A percentile compares a stretch with the other conserved stretches of the same genome.
phyloP scores from a whole-genome alignment of 2,113 vertebrate genomes.

The Orcinus orca region DNA sequence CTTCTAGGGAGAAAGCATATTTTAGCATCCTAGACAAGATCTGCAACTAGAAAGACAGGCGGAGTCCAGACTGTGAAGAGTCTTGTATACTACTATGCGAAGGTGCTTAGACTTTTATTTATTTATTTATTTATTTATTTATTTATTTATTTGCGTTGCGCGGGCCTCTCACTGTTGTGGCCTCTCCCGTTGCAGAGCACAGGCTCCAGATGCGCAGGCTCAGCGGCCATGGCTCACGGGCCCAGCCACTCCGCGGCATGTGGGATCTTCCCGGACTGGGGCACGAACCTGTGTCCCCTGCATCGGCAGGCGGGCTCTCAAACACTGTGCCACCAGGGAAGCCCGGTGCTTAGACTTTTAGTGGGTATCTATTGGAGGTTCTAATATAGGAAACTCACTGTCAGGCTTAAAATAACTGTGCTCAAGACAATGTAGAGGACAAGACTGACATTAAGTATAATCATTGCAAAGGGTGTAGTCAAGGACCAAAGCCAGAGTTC shows the following conservation, averaged over 20 bases:
- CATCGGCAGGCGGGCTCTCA: too few relatives aligned
- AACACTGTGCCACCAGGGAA: too few relatives aligned
- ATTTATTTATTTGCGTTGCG: too few relatives aligned
- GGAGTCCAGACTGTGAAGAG: neutral
- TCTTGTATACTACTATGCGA: neutral
- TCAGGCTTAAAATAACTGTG: neutral
- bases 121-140: too few relatives aligned
- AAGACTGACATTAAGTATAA: neutral
- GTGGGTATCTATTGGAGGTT: neutral
- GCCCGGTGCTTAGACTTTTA: neutral
- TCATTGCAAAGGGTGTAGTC: neutral
- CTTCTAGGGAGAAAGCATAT: neutral
- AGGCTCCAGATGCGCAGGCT: too few relatives aligned
- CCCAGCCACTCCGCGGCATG: too few relatives aligned
- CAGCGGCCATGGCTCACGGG: too few relatives aligned
- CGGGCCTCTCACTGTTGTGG: too few relatives aligned
- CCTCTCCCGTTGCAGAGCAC: too few relatives aligned
- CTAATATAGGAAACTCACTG: neutral
- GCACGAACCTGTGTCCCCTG: too few relatives aligned
- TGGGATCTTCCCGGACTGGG: too few relatives aligned
- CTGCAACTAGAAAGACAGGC: neutral
- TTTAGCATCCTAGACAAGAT: neutral
- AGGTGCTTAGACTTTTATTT: neutral
- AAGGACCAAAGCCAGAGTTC: neutral
- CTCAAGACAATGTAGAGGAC: neutral